Evolutionary conservation across 2,113 vertebrate genomes (phyloP).

Genomic region (Lagopus leucura): DNA sequence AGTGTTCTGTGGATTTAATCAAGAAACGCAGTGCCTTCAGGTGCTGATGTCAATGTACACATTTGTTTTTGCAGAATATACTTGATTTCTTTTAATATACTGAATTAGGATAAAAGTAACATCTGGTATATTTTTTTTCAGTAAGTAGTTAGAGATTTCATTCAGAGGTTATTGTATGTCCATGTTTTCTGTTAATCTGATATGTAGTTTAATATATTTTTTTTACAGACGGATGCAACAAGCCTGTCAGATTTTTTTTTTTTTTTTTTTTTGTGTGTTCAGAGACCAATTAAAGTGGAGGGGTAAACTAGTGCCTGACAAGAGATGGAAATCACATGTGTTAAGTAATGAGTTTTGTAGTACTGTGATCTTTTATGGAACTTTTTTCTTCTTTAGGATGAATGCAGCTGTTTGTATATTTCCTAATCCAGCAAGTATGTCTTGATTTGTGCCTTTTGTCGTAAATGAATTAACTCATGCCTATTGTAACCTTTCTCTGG

Average conservation of each 20-base stretch:
- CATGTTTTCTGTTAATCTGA: background rate
- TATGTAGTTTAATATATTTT: background rate
- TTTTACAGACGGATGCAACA: background rate
- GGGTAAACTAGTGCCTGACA: fast-evolving
- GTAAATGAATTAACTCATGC: background rate
- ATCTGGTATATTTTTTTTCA: background rate
- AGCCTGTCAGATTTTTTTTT: background rate
- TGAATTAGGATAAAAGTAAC: background rate
- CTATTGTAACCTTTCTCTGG: background rate
- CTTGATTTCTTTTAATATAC: background rate
- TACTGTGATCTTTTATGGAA: background rate
- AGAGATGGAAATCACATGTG: background rate
- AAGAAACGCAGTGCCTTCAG: background rate
- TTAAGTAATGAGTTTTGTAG: background rate
- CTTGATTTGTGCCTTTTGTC: background rate
- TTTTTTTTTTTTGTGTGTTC: background rate
- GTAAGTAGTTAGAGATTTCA: background rate
- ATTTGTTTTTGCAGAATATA: background rate
- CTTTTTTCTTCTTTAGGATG: background rate
- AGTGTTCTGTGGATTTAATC: background rate
- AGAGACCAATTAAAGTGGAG: background rate
- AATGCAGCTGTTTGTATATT: background rate
- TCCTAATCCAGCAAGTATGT: background rate
- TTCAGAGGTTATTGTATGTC: background rate
- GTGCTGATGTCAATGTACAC: background rate